Evolutionary conservation across 1,140 invertebrate species (phyloP).

Genomic region (Aphaenogaster floridana): DNA sequence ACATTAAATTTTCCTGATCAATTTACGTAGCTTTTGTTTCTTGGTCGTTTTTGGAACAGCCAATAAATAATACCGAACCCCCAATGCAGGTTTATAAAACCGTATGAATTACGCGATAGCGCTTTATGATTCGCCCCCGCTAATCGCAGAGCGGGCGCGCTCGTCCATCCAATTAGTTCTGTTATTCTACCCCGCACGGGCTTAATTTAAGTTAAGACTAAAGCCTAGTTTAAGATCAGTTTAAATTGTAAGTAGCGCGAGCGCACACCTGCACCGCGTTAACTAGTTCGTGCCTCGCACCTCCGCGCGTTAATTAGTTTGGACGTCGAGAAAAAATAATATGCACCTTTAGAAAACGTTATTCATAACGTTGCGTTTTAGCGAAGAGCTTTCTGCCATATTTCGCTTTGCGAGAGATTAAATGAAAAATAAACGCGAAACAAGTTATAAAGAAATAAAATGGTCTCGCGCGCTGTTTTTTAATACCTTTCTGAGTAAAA

Average conservation of each 20-base stretch:
- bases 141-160: slow-evolving; percentile 47
- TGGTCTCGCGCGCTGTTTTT: background rate
- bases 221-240: slow-evolving; percentile 63
- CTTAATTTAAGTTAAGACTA: slow-evolving; percentile 60
- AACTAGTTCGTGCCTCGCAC: slow-evolving; percentile 56
- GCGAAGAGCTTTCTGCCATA: slow-evolving; percentile 39
- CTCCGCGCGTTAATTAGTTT: slow-evolving; percentile 47
- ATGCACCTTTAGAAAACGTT: slow-evolving; percentile 52
- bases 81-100: slow-evolving; percentile 47
- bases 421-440: slow-evolving; percentile 45
- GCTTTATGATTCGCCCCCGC: slow-evolving; percentile 51
- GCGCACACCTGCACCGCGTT: slow-evolving; percentile 67
- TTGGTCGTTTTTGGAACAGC: background rate
- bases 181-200: slow-evolving; percentile 61
- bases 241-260: slow-evolving; percentile 57
- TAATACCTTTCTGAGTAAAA: slow-evolving; percentile 32
- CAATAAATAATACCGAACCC: slow-evolving; percentile 13
- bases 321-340: slow-evolving; percentile 61
- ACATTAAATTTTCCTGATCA: background rate
- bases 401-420: slow-evolving; percentile 47
- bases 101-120: slow-evolving; percentile 37
- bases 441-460: slow-evolving; percentile 47
- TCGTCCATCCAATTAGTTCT: slow-evolving; percentile 62
- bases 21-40: background rate
- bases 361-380: slow-evolving; percentile 57